These are phyloP conservation scores for Polydesmus complanatus DNA, from an alignment of 2,888 invertebrate genomes.

Conservation along the genomic window DNA sequence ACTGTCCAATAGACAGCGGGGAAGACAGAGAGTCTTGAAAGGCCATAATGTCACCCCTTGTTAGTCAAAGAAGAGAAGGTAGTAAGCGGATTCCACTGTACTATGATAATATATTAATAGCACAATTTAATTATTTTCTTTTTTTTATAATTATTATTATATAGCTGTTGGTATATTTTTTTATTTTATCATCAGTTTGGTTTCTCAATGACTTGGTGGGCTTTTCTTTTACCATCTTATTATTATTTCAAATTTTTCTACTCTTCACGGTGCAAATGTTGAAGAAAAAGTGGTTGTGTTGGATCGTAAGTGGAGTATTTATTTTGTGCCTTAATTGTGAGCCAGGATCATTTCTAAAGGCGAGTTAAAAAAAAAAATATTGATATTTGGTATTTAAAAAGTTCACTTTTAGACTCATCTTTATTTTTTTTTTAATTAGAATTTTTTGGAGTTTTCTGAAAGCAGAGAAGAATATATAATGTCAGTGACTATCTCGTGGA, in stretches of 20 bases:
- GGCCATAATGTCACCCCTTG: too few relatives aligned
- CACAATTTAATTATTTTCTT: conserved; percentile 1
- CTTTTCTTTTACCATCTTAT: neutral
- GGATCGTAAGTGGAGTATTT: conserved; percentile 6
- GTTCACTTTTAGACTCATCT: neutral
- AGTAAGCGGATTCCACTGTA: too few relatives aligned
- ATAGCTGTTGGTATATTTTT: conserved; percentile 2
- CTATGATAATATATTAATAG: too few relatives aligned
- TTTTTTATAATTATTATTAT: too few relatives aligned
- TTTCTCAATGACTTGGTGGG: neutral
- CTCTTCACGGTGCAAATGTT: conserved; percentile 2
- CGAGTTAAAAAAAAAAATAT: neutral
- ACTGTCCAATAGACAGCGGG: too few relatives aligned
- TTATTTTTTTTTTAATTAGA: conserved; percentile 13
- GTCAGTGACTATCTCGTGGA: conserved; percentile 53
- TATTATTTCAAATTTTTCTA: conserved; percentile 7
- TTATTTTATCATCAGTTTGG: neutral
- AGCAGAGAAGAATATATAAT: conserved; percentile 26
- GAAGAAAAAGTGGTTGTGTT: conserved; percentile 8
- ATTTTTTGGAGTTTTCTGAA: conserved; percentile 12
- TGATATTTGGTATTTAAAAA: neutral
- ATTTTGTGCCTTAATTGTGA: neutral
- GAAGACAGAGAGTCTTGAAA: too few relatives aligned
- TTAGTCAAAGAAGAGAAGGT: too few relatives aligned
- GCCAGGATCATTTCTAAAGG: neutral